Conservation (phyloP, 2,888 invertebrate species). For the Salticus scenicus region DNA sequence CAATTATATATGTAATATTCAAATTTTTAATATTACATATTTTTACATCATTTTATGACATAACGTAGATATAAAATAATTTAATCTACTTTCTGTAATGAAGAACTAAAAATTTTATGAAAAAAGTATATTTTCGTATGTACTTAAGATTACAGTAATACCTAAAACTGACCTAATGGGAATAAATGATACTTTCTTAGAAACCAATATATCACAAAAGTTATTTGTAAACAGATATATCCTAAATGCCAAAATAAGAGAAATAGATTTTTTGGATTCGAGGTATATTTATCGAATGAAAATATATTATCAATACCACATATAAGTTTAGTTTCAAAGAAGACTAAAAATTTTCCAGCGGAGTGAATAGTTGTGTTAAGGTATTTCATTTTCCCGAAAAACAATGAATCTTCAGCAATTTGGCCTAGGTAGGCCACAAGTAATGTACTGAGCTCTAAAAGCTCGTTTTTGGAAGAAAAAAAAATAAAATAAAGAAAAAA, state of each 20-base stretch:
- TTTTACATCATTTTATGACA: too few species aligned
- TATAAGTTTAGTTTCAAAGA: neutral
- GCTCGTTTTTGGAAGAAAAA: constrained; percentile 46
- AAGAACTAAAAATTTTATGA: too few species aligned
- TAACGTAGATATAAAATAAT: too few species aligned
- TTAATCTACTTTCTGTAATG: too few species aligned
- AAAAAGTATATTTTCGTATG: too few species aligned
- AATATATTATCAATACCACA: neutral
- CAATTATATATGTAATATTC: too few species aligned
- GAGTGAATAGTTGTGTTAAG: constrained; percentile 7
- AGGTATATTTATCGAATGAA: constrained; percentile 1
- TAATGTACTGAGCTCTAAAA: constrained; percentile 23
- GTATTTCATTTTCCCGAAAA: neutral
- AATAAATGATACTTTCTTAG: neutral
- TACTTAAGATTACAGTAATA: too few species aligned
- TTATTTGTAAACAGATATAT: neutral
- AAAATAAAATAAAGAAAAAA: too few species aligned
- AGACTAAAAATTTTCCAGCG: neutral
- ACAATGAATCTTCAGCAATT: constrained; percentile 6
- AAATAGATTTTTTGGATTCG: neutral
- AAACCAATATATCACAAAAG: neutral
- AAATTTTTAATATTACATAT: too few species aligned
- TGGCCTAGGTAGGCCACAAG: neutral
- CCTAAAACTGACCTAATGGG: neutral
- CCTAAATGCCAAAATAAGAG: neutral